phyloP scores from a whole-genome alignment of 2,888 invertebrate species.

The Ochropleura plecta region DNA sequence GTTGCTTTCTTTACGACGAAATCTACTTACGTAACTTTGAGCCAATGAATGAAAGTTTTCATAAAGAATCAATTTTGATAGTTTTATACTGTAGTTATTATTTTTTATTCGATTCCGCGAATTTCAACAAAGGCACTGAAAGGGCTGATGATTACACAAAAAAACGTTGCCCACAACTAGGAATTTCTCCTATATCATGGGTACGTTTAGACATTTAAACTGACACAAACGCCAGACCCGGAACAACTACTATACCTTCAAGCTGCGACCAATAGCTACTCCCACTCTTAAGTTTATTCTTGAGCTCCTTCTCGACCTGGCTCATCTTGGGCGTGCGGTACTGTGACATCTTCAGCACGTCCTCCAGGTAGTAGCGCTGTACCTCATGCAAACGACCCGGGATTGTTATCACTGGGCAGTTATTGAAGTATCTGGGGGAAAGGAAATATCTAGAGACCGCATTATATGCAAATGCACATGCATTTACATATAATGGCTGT shows the following conservation, averaged over 20 bases:
- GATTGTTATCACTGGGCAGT: conserved; percentile 94
- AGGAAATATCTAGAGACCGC: conserved; percentile 6
- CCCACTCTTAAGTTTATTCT: conserved; percentile 76
- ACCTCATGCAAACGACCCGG: conserved; percentile 95
- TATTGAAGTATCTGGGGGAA: conserved; percentile 93
- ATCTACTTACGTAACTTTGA: background rate
- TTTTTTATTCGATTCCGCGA: background rate
- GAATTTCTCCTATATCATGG: too few relatives aligned
- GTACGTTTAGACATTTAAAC: too few relatives aligned
- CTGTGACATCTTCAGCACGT: conserved; percentile 92
- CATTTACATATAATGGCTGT: conserved; percentile 8
- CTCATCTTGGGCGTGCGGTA: conserved; percentile 90
- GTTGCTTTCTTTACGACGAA: background rate
- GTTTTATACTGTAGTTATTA: background rate
- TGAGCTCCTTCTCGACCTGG: conserved; percentile 80
- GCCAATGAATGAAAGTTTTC: background rate
- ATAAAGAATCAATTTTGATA: background rate
- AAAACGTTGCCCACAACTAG: too few relatives aligned
- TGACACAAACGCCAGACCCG: too few relatives aligned
- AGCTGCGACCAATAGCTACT: conserved; percentile 86
- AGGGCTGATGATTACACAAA: too few relatives aligned
- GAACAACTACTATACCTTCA: conserved; percentile 71
- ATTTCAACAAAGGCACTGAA: background rate
- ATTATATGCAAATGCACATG: conserved; percentile 3
- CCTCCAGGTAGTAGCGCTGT: conserved; percentile 94